phyloP scores from a whole-genome alignment of 2,113 vertebrate genomes.

The Octodon degus region DNA sequence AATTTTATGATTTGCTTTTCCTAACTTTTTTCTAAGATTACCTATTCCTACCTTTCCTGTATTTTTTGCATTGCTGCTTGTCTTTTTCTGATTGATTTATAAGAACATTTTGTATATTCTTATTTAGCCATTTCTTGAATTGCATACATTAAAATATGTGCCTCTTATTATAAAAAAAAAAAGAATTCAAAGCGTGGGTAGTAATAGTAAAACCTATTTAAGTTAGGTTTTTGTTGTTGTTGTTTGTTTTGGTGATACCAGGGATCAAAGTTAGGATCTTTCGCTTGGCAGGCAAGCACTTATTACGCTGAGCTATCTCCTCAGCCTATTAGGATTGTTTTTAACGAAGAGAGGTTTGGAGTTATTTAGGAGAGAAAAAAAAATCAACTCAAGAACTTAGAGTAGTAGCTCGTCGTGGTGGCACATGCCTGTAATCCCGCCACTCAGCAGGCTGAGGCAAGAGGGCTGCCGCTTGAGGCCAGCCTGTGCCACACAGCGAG shows the following conservation, averaged over 20 bases:
- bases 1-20: not conserved
- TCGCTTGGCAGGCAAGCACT: too few relatives aligned
- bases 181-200: not conserved
- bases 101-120: not conserved
- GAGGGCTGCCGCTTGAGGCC: not conserved
- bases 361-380: not conserved
- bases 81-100: not conserved
- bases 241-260: too few relatives aligned
- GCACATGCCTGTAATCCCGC: not conserved
- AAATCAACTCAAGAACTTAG: not conserved
- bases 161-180: not conserved
- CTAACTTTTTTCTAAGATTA: not conserved
- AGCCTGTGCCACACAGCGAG: not conserved
- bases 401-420: not conserved
- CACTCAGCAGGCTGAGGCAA: not conserved
- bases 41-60: not conserved
- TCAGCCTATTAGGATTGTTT: not conserved
- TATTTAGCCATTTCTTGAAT: constrained; percentile 1
- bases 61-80: not conserved
- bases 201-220: not conserved
- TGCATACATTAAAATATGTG: not conserved
- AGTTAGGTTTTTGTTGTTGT: not conserved
- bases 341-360: not conserved
- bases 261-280: too few relatives aligned
- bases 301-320: too few relatives aligned